Percentiles rank a stretch among this genome's conserved stretches.
These are phyloP conservation scores for Plutomurus gul DNA, from an alignment of 1,140 invertebrate species.

Conservation along the genomic window DNA sequence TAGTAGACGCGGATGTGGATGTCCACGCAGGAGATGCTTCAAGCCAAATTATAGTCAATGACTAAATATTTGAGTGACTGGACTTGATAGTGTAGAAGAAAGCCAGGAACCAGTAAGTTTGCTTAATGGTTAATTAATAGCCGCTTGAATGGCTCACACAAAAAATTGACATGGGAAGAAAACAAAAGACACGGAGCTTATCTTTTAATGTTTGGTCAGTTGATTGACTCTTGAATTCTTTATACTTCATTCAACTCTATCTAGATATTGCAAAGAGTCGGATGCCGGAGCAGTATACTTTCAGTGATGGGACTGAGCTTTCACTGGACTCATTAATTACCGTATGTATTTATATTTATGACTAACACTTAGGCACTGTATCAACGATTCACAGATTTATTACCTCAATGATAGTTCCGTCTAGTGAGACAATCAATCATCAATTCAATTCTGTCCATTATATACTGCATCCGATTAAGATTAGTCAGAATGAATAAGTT, in stretches of 20 bases:
- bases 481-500: too few species aligned
- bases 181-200: slow-evolving; percentile 3
- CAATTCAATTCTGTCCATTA: too few species aligned
- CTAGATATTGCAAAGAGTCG: too few species aligned
- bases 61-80: not conserved
- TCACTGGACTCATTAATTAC: too few species aligned
- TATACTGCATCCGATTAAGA: too few species aligned
- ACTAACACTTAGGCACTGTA: too few species aligned
- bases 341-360: too few species aligned
- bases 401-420: too few species aligned
- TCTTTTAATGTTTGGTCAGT: slow-evolving; percentile 10
- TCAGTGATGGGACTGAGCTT: too few species aligned
- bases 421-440: too few species aligned
- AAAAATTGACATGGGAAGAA: not conserved
- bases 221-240: slow-evolving; percentile 9
- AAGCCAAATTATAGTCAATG: not conserved
- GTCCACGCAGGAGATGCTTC: not conserved
- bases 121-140: slow-evolving; percentile 29
- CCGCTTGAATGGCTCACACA: not conserved
- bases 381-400: too few species aligned
- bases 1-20: not conserved
- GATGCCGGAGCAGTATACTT: too few species aligned
- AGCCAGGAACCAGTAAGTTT: slow-evolving; percentile 18
- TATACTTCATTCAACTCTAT: not conserved
- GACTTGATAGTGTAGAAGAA: not conserved